Percentiles rank a stretch among this genome's conserved stretches.
Conservation (phyloP, 2,113 vertebrate species). For the Nesoenas mayeri region DNA sequence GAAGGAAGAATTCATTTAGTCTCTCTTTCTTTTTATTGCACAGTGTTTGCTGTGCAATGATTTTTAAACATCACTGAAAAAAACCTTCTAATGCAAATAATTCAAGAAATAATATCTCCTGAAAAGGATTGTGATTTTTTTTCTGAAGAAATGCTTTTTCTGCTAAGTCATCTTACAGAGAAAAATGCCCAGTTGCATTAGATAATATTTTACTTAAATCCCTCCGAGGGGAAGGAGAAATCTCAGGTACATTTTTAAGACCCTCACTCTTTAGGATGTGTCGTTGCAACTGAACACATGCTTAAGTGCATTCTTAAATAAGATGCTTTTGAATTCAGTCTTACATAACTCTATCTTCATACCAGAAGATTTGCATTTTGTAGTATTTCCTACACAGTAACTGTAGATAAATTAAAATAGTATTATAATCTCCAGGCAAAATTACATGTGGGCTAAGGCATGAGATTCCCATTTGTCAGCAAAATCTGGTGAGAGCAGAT, state of each 20-base stretch:
- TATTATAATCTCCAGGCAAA: slow-evolving; percentile 52
- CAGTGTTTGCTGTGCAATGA: background rate
- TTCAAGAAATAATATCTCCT: slow-evolving; percentile 4
- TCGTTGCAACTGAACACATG: background rate
- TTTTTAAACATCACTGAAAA: slow-evolving; percentile 24
- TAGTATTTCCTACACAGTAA: slow-evolving; percentile 47
- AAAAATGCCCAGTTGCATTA: background rate
- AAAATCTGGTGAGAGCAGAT: slow-evolving; percentile 5
- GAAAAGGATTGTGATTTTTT: background rate
- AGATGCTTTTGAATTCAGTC: background rate
- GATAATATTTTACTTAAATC: background rate
- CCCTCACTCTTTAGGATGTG: slow-evolving; percentile 5
- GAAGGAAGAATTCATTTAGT: background rate
- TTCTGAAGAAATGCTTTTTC: slow-evolving; percentile 16
- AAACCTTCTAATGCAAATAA: background rate
- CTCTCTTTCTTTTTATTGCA: background rate
- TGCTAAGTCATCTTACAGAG: slow-evolving; percentile 53
- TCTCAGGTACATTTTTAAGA: slow-evolving; percentile 19
- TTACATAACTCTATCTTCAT: slow-evolving; percentile 50
- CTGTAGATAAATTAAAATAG: slow-evolving; percentile 45
- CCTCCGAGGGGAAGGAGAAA: background rate
- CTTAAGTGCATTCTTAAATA: slow-evolving; percentile 40
- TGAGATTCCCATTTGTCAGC: background rate
- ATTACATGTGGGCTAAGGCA: slow-evolving; percentile 15
- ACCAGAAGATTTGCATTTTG: slow-evolving; percentile 29